Evolutionary conservation across 2,113 vertebrate genomes (phyloP).

Genomic region (Muscicapa adusta): DNA sequence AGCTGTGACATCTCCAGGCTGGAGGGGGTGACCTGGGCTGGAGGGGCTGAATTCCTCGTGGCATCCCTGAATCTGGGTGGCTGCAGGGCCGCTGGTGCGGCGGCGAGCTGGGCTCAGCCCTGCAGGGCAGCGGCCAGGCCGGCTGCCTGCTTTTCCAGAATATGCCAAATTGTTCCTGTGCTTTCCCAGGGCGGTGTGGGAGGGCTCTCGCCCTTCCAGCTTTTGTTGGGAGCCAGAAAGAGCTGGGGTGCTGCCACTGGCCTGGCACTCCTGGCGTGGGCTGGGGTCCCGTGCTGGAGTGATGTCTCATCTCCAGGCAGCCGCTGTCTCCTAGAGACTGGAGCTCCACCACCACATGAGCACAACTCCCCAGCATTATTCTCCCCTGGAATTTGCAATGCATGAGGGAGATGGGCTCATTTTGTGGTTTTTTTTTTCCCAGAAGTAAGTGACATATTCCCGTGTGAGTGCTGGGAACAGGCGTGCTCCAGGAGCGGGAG

Average conservation of each 20-base stretch:
- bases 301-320: constrained; percentile 46
- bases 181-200: not conserved
- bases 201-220: not conserved
- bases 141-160: constrained; percentile 9
- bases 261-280: not conserved
- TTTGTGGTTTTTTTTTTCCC: not conserved
- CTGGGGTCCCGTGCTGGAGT: not conserved
- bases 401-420: constrained; percentile 21
- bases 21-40: not conserved
- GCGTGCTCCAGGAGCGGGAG: not conserved
- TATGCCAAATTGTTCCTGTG: constrained; percentile 15
- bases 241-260: not conserved
- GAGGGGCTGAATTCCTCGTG: not conserved
- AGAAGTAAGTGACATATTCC: constrained; percentile 11
- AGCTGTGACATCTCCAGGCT: not conserved
- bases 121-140: not conserved
- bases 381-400: constrained; percentile 33
- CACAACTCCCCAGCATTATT: constrained; percentile 22
- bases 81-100: fast-evolving
- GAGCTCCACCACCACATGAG: not conserved
- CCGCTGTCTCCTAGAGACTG: constrained; percentile 45
- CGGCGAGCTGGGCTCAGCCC: not conserved
- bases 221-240: not conserved
- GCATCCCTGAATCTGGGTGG: not conserved
- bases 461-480: not conserved